Evolutionary conservation across 2,888 invertebrate genomes (phyloP), one percentile per base, ranked within the genome.

Genomic region (Strigamia maritima): DNA sequence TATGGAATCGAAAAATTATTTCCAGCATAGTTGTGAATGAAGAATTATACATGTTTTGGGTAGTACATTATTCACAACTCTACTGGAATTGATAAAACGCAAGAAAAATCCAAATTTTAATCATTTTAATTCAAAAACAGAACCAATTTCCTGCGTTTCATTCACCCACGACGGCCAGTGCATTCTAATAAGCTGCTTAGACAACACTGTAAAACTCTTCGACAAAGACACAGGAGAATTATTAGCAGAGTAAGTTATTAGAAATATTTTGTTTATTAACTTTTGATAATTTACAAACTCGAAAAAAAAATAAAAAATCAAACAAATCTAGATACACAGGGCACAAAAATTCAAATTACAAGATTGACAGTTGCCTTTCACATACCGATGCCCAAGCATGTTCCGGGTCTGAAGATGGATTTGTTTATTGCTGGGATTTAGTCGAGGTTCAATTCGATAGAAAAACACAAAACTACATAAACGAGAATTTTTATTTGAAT

Each of bases 91-190:
- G n/a, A 19, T 70, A 12, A 2, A 4, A n/a, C n/a, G n/a, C n/a
- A n/a, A n/a, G n/a, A n/a, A n/a, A n/a, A n/a, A n/a, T n/a, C n/a
- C n/a, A n/a, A n/a, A n/a, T n/a, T n/a, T 28, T 4, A 22, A 2
- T 24, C 16, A 24, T 24, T 8, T 19, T 8, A 2, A 22, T 24
- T 16, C 74, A 31, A 31, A 26, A 2, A 8, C 83, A 91, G 92
- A 91, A 81, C 89, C 97, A 2, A 89, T 97, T 1, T 95, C 95
- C 0, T 93, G 91, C 84, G 92, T 93, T 0, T 91, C 89, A 81
- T 90, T 97, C 82, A 97, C 97, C 0, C 90, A 93, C 82, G 99
- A 99, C 86, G 94, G 94, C 0, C 97, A 98, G 84, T 98, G 98
- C 84, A 89, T 94, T 80, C 88, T 99, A 22, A 90, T 92, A 0